Base-by-base conservation (phyloP, 53 echinoderm and acorn worm genomes). In the Temnopleurus reevesii region DNA sequence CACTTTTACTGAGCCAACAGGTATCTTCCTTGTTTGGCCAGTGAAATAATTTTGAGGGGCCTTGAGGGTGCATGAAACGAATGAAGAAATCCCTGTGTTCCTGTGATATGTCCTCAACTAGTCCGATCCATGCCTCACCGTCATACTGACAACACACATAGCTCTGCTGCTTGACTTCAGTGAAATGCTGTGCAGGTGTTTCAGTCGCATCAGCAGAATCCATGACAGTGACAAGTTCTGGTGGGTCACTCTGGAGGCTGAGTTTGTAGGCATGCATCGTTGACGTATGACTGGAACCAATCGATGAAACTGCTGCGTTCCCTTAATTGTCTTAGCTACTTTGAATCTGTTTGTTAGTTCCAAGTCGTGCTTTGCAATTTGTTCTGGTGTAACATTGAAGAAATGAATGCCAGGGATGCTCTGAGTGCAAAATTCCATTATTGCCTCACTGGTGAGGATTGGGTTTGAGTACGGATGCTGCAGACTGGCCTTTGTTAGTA, bases 401-500 rank as follows among this genome's bases (percentile, higher is more conserved):
- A 91, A 93, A 19, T 89, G 86, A 21, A 91, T 94, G 24, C 87
- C 86, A 65, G 94, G 55, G 35, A 94, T 91, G 64, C 76, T 94
- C 41, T 54, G 45, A 23, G 2, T n/a, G 45, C 94, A 91, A 81
- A 91, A 86, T 41, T 63, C 81, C 4, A 77, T 60, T 7, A 94
- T 91, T 36, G 90, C 88, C 23, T 66, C 76, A 4, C 63, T 10
- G 59, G 89, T 90, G 9, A 93, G 55, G 54, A 93, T 91, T n/a
- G 76, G 91, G 45, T 91, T 53, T 47, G 26, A 60, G 34, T 87
- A 84, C 59, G 86, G 77, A 31, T 79, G 79, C 90, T 93, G 90
- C 29, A 90, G 81, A 38, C 93, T 89, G 12, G 89, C 91, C 46
- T 89, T 81, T 8, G 86, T 35, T 12, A 90, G 77, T 17, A 90